Evolutionary conservation across 2,888 invertebrate species (phyloP).

Genomic region (Eupithecia exiguata): DNA sequence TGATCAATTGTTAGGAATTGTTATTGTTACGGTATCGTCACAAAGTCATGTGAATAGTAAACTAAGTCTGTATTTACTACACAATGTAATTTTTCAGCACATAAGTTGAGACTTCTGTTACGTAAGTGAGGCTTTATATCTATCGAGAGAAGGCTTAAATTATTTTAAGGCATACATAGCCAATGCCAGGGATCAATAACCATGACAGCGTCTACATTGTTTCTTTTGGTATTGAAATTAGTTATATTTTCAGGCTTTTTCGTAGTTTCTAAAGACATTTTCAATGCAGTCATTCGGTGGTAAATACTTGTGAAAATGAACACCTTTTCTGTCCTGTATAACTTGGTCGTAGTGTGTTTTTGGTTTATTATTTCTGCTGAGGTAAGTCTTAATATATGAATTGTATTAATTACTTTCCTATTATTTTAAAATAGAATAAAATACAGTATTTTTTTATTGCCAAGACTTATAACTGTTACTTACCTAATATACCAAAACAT

Average conservation of each 20-base stretch:
- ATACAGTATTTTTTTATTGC: too few species aligned
- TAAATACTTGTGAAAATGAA: conserved; percentile 11
- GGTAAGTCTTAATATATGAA: background rate
- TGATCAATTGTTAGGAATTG: background rate
- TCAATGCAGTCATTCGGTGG: background rate
- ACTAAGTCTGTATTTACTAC: background rate
- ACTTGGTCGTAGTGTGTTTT: background rate
- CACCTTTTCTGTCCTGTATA: conserved; percentile 1
- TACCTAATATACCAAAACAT: too few species aligned
- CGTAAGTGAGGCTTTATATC: background rate
- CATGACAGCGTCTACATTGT: background rate
- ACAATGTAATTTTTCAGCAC: background rate
- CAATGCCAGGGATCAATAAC: background rate
- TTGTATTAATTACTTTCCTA: background rate
- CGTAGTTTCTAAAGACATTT: background rate
- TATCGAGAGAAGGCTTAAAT: background rate
- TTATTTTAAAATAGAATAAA: background rate
- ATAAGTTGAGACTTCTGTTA: background rate
- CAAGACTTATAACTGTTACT: too few species aligned
- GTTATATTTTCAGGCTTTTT: background rate
- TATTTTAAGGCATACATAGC: background rate
- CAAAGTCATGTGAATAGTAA: background rate
- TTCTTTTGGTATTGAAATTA: background rate
- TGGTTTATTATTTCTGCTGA: conserved; percentile 10
- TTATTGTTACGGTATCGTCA: background rate